phyloP scores from a whole-genome alignment of 2,888 invertebrate genomes.

The Zonitis immaculata region DNA sequence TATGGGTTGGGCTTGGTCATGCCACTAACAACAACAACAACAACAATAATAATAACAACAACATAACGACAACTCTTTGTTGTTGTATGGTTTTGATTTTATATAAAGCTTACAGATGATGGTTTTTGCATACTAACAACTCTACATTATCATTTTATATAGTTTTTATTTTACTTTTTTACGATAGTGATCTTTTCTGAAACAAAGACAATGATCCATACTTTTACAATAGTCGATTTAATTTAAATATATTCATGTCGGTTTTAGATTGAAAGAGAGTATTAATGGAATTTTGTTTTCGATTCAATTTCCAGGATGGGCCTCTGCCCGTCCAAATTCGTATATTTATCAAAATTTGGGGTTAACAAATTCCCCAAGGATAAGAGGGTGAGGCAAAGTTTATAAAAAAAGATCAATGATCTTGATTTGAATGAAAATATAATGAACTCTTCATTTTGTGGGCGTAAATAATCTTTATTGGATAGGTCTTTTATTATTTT shows the following conservation, averaged over 20 bases:
- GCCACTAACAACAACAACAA: background rate
- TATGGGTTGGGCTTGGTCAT: background rate
- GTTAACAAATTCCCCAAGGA: background rate
- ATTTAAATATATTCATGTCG: background rate
- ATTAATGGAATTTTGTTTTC: background rate
- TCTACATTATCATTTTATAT: background rate
- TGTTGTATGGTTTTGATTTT: background rate
- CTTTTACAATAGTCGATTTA: background rate
- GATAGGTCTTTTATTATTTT: background rate
- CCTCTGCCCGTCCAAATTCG: background rate
- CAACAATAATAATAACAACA: too few species aligned
- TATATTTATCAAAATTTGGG: background rate
- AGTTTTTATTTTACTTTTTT: background rate
- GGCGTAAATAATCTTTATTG: background rate
- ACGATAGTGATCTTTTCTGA: background rate
- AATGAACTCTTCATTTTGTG: too few species aligned
- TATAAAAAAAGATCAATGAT: background rate
- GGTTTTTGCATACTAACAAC: slow-evolving; percentile 1
- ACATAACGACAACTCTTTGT: background rate
- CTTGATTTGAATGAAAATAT: background rate
- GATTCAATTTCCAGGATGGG: background rate
- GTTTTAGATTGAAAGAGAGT: background rate
- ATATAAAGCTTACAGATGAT: background rate
- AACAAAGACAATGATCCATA: background rate
- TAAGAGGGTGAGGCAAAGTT: background rate